Evolutionary conservation across 1,140 invertebrate genomes (phyloP), one percentile per base, ranked within the genome.

Genomic region (Drosophila arawakana): DNA sequence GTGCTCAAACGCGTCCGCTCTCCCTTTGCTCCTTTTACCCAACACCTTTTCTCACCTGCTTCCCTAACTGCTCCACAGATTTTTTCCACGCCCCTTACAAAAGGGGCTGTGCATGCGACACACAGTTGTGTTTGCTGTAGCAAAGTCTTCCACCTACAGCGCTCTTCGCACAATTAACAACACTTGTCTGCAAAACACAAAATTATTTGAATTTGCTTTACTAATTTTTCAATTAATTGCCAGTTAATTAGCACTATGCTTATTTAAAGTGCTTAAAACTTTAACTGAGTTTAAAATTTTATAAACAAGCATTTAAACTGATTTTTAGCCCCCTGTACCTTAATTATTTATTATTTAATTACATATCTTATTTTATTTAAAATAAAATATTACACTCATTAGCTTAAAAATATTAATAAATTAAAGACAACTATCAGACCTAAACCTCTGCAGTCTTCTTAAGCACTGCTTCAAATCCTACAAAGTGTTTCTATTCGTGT

Each of bases 1-100:
- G 80, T 83, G 76, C 83, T 77, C 59, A 80, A 80, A 77, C 76
- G 52, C 54, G 52, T 61, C 9, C 57, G 9, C 46, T 46, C 60
- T 44, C 59, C 37, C 25, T 15, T 25, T 37, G 3, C 18, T 49
- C n/a, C 35, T 21, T 9, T n/a, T 25, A 10, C 58, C 49, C 15
- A 21, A 4, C 15, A 34, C 43, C 49, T 52, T 9, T 49, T 21
- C 21, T 37, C 25, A 34, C 57, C 55, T 46, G 30, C 35, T 58
- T 41, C 63, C 37, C 13, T n/a, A 60, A 7, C 18, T 4, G 7
- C 15, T 7, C 34, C 7, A 4, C 18, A 10, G 75, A 9, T 49
- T 49, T 30, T 50, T 59, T 58, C 35, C 55, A 18, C 18, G 55
- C 35, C 55, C 49, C 44, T 41, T 18, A 59, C 39, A 59, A 39